Evolutionary conservation across 2,797 vertebrate genomes (phyloP).

Genomic region (Peromyscus melanophrys): DNA sequence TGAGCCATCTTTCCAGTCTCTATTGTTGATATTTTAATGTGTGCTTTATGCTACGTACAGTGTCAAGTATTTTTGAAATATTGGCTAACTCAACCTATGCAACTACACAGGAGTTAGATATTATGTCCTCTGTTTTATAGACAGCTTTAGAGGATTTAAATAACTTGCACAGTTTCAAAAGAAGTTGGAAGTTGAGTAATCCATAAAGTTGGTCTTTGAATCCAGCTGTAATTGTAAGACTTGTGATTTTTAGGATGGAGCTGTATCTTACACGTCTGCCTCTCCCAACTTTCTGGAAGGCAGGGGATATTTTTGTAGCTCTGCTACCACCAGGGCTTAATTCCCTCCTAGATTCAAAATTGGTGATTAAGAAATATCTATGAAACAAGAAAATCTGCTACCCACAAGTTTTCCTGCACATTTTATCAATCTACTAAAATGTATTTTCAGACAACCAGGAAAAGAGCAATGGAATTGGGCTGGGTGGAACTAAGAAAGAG

Average conservation of each 20-base stretch:
- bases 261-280: neutral
- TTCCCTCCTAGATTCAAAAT: neutral
- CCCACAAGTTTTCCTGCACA: neutral
- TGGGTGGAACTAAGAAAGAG: constrained; percentile 50
- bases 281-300: neutral
- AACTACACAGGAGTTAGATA: neutral
- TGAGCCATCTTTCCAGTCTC: neutral
- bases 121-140: neutral
- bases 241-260: neutral
- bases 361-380: constrained; percentile 34
- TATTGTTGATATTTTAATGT: neutral
- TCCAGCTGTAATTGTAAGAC: neutral
- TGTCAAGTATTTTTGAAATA: neutral
- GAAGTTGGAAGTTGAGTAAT: neutral
- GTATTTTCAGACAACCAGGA: constrained; percentile 53
- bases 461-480: constrained; percentile 49
- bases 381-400: neutral
- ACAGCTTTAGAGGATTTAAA: neutral
- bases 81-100: neutral
- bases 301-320: neutral
- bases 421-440: neutral
- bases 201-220: neutral
- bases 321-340: neutral
- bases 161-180: neutral
- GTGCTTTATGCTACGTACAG: neutral